Conservation (phyloP, 92 coral and sea anemone genomes). For the Parazoanthus atlanticus region DNA sequence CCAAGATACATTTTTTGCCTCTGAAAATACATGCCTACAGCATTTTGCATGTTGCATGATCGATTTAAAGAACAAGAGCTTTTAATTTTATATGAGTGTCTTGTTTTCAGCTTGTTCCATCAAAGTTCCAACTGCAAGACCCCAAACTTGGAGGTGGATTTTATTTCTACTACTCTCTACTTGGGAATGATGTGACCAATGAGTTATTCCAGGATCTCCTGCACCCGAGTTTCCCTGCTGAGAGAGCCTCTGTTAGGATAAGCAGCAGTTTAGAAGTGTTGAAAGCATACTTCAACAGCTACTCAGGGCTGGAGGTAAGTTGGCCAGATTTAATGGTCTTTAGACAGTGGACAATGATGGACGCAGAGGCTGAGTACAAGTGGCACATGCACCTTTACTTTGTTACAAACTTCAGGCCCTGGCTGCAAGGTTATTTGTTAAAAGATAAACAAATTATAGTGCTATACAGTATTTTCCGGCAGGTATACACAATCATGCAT, state of each 20-base stretch:
- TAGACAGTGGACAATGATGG: background rate
- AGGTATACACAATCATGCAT: background rate
- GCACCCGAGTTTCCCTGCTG: slow-evolving; percentile 94
- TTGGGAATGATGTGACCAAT: slow-evolving; percentile 93
- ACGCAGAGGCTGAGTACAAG: background rate
- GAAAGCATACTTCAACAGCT: slow-evolving; percentile 62
- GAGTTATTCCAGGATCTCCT: slow-evolving; percentile 93
- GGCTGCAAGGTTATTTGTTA: too few species aligned
- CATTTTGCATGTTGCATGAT: background rate
- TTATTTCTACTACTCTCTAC: slow-evolving; percentile 89
- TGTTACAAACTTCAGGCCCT: background rate
- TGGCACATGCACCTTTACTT: background rate
- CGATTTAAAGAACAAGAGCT: too few species aligned
- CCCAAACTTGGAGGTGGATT: slow-evolving; percentile 89
- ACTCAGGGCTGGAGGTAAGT: slow-evolving; percentile 86
- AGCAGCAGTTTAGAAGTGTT: slow-evolving; percentile 64
- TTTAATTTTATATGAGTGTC: background rate
- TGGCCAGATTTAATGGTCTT: background rate
- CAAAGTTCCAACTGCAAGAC: slow-evolving; percentile 85
- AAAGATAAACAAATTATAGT: too few species aligned
- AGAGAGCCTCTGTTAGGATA: slow-evolving; percentile 94
- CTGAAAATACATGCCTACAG: too few species aligned
- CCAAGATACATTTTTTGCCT: too few species aligned
- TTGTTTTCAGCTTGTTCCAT: slow-evolving; percentile 83
- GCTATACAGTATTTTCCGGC: background rate